Evolutionary conservation across 2,888 invertebrate species (phyloP).

Genomic region (Microchrysa polita): DNA sequence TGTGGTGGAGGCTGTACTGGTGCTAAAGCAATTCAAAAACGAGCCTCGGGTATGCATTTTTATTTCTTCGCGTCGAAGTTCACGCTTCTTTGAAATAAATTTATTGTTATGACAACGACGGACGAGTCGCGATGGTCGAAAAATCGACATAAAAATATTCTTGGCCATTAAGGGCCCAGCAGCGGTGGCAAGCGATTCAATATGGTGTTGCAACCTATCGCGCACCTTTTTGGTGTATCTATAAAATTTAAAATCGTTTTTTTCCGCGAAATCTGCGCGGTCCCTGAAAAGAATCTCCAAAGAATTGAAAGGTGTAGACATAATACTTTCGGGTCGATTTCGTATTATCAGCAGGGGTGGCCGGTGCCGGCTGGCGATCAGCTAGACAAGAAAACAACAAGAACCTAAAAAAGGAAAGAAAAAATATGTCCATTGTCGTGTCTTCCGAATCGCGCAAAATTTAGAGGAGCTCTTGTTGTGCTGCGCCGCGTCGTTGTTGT

Average conservation of each 20-base stretch:
- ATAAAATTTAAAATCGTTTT: neutral
- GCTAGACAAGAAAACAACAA: neutral
- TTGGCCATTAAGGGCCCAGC: too few relatives aligned
- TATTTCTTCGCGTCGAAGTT: neutral
- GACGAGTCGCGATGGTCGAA: too few relatives aligned
- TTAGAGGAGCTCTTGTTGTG: too few relatives aligned
- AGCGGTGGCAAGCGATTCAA: too few relatives aligned
- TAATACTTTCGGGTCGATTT: too few relatives aligned
- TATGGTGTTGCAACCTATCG: too few relatives aligned
- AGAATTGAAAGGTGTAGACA: too few relatives aligned
- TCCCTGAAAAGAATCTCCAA: too few relatives aligned
- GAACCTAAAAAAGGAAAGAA: too few relatives aligned
- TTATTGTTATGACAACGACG: neutral
- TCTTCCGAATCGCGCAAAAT: too few relatives aligned
- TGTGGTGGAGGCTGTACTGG: neutral
- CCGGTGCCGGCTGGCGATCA: neutral
- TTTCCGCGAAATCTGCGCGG: neutral
- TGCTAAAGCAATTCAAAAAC: neutral
- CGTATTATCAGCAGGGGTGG: too few relatives aligned
- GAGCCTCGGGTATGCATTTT: neutral
- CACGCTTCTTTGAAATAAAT: conserved; percentile 5
- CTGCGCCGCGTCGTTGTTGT: neutral
- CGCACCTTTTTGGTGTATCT: neutral
- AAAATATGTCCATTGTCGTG: neutral
- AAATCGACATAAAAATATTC: neutral